Base-by-base conservation (phyloP, 53 echinoderm and acorn worm genomes). In the Mesocentrotus franciscanus region DNA sequence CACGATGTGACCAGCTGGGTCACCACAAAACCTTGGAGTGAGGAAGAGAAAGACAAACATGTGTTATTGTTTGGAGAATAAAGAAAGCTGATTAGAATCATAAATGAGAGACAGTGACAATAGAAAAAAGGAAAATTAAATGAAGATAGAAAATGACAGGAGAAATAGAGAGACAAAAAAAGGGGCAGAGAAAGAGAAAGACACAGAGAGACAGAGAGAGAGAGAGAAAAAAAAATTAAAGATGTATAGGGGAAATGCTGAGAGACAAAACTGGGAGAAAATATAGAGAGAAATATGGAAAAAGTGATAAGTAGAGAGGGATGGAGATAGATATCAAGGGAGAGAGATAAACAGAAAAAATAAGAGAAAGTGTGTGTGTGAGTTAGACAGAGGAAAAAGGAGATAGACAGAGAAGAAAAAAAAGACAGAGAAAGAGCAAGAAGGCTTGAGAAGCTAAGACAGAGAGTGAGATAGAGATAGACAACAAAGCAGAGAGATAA, bases 1-100 rank as follows among this genome's bases (percentile, higher is more conserved):
- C 99, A 99, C 0, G 99, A 99, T 56, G 99, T 99, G 61, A 97
- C 98, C 74, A 99, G 95, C 95, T 99, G 99, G 30, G 97, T 99
- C 95, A 99, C 99, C 36, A 99, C 99, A 97, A 99, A 99, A 34
- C 99, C 99, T 99, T 29, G 7, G 4, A 79, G 36, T 16, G 30
- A 22, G 58, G 64, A 35, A 29, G 10, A 30, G 14, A 60, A 66
- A 32, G 34, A 90, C 35, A 64, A 62, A 91, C 6, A 4, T 49
- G 18, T 13, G 6, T 0, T 90, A 27, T n/a, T 27, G 60, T 90
- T n/a, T 60, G 60, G 14, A 56, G n/a, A 90, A 32, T 90, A 85
- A 0, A 36, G 32, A 75, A 66, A 66, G 20, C 7, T 66, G 20
- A 66, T 18, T 32, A 29, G 8, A 3, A 57, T 49, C 11, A 49